Percentiles rank a stretch among this genome's conserved stretches.
Evolutionary conservation across 1,140 invertebrate species (phyloP).

Genomic region (Meloidogyne hapla): DNA sequence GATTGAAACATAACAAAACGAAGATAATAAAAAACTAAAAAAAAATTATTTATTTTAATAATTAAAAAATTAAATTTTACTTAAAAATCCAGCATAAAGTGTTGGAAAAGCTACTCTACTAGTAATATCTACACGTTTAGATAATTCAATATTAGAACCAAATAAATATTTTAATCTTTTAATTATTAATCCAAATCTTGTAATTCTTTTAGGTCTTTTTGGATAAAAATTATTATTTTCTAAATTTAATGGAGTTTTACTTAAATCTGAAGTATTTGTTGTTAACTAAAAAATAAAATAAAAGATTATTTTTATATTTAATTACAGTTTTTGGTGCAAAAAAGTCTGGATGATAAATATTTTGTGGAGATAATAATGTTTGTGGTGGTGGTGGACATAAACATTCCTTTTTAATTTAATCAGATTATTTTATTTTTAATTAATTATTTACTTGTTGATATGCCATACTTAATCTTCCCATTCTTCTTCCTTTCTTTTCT

Average conservation of each 20-base stretch:
- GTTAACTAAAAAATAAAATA: background rate
- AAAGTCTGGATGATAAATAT: conserved; percentile 32
- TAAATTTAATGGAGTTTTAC: conserved; percentile 18
- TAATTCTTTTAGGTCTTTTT: conserved; percentile 30
- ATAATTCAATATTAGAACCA: conserved; percentile 49
- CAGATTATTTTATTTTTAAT: conserved; percentile 12
- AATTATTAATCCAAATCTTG: conserved; percentile 8
- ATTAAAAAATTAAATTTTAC: background rate
- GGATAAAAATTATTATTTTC: conserved; percentile 34
- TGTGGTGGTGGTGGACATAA: conserved; percentile 49
- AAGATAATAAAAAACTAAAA: conserved; percentile 26
- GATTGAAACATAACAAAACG: conserved; percentile 26
- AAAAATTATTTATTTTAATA: background rate
- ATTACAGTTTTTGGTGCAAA: conserved; percentile 23
- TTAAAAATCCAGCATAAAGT: conserved; percentile 17
- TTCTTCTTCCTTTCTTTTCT: conserved; percentile 41
- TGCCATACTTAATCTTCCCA: conserved; percentile 34
- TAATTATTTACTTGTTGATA: conserved; percentile 36
- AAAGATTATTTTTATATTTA: background rate
- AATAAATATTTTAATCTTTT: conserved; percentile 36
- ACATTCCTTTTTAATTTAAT: conserved; percentile 46
- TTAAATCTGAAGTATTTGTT: conserved; percentile 31
- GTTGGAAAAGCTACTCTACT: conserved; percentile 17
- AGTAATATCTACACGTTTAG: conserved; percentile 55
- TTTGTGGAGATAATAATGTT: conserved; percentile 16